Evolutionary conservation across 2,797 vertebrate genomes (phyloP).

Genomic region (Tachyglossus aculeatus): DNA sequence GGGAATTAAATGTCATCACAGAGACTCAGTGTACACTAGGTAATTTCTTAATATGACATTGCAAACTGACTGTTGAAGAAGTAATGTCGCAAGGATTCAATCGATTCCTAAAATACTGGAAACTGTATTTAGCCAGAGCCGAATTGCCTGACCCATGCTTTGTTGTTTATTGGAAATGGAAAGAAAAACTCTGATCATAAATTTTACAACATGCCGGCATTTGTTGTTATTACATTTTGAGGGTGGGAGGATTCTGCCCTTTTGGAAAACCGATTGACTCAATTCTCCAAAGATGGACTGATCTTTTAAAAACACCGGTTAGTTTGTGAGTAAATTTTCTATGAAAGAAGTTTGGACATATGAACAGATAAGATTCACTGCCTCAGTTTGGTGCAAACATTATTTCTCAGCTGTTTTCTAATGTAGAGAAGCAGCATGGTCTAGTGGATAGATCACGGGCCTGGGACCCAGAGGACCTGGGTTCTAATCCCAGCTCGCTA

Average conservation of each 20-base stretch:
- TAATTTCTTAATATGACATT: conserved; percentile 58
- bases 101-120: background rate
- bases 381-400: too few species aligned
- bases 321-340: too few species aligned
- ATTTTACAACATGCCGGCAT: background rate
- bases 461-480: too few species aligned
- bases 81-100: accelerated
- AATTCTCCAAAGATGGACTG: background rate
- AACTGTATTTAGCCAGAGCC: background rate
- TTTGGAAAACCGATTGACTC: background rate
- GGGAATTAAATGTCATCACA: conserved; percentile 97
- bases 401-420: too few species aligned
- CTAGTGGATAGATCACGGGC: too few species aligned
- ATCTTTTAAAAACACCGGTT: background rate
- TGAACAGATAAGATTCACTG: too few species aligned
- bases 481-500: too few species aligned
- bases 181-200: background rate
- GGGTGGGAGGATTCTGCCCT: background rate
- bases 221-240: background rate
- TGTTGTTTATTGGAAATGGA: background rate
- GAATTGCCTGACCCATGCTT: background rate
- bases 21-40: conserved; percentile 98
- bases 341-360: too few species aligned
- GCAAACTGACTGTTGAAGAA: background rate
- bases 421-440: too few species aligned